These are phyloP conservation scores for Pheosia tremula DNA, from an alignment of 2,888 invertebrate genomes.

Conservation along the genomic window DNA sequence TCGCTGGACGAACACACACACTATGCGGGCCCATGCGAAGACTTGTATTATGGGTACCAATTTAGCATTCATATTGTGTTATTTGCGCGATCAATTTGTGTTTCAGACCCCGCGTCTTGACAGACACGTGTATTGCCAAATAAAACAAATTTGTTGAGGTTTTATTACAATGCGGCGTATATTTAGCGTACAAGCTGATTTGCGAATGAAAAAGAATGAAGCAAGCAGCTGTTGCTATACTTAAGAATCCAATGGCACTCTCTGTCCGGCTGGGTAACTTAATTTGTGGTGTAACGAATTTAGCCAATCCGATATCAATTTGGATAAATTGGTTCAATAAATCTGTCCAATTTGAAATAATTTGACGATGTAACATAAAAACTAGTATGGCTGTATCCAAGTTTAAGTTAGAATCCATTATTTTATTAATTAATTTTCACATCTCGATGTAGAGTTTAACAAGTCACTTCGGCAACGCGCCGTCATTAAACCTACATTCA, in stretches of 20 bases:
- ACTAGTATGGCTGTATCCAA: no score
- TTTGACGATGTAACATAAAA: background rate
- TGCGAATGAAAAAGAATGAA: background rate
- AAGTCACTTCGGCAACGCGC: no score
- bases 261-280: background rate
- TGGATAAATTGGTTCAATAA: background rate
- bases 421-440: no score
- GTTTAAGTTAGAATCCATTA: no score
- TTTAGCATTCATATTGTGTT: constrained; percentile 13
- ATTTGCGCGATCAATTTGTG: constrained; percentile 1
- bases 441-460: no score
- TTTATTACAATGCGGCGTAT: background rate
- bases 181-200: background rate
- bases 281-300: background rate
- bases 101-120: background rate
- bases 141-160: background rate
- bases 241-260: background rate
- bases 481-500: no score
- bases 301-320: background rate
- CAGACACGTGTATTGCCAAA: background rate
- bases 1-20: no score
- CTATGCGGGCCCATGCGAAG: no score
- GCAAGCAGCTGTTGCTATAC: background rate
- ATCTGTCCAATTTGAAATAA: background rate
- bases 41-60: constrained; percentile 18